These are phyloP conservation scores for Lutjanus argentimaculatus DNA, from an alignment of 2,797 vertebrate genomes.

Conservation along the genomic window DNA sequence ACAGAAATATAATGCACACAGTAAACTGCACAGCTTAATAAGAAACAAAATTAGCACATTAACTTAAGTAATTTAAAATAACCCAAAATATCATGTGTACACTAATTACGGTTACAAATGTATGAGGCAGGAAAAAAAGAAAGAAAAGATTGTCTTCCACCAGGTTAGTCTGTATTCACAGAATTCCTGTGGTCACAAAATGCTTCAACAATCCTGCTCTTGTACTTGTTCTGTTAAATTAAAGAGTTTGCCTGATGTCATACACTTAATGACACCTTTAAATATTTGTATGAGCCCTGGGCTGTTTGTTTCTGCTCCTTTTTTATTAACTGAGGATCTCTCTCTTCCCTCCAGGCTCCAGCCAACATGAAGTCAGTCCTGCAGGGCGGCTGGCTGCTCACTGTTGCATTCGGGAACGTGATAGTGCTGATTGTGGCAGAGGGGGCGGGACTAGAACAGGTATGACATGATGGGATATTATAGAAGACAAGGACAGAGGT, in stretches of 20 bases:
- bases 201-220: background rate
- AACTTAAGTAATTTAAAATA: too few relatives aligned
- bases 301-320: background rate
- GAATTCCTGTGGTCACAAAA: background rate
- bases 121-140: background rate
- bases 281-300: background rate
- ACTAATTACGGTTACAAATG: too few relatives aligned
- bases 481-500: background rate
- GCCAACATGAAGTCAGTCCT: conserved; percentile 97
- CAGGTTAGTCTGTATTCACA: background rate
- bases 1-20: too few relatives aligned
- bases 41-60: too few relatives aligned
- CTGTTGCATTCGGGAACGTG: conserved; percentile 94
- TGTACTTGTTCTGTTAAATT: background rate
- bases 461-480: conserved; percentile 63
- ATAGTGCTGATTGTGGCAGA: conserved; percentile 96
- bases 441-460: conserved; percentile 94
- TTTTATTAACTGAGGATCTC: background rate
- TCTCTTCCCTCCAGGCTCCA: conserved; percentile 87
- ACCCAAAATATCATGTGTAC: too few relatives aligned
- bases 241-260: too few relatives aligned
- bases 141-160: too few relatives aligned
- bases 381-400: conserved; percentile 97
- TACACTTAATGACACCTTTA: background rate
- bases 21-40: too few relatives aligned